Evolutionary conservation across 2,888 invertebrate species (phyloP).

Genomic region (Hypselothyrea guttata): DNA sequence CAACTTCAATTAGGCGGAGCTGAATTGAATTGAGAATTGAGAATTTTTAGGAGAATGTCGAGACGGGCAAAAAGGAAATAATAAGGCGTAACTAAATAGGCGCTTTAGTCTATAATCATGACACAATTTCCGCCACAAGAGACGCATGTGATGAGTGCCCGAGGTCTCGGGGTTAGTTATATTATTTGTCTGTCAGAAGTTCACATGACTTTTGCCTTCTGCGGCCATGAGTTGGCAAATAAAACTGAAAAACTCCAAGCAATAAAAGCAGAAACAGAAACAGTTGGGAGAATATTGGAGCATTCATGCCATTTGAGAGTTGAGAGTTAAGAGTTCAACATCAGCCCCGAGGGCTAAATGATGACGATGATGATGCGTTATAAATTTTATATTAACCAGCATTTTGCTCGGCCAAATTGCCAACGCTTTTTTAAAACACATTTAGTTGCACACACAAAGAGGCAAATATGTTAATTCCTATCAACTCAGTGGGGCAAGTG

Average conservation of each 20-base stretch:
- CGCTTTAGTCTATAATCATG: conserved; percentile 78
- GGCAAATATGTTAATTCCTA: conserved; percentile 53
- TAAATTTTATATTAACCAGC: conserved; percentile 72
- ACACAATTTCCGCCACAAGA: conserved; percentile 71
- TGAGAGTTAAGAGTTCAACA: conserved; percentile 62
- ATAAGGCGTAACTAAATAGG: conserved; percentile 77
- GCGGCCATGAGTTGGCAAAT: conserved; percentile 56
- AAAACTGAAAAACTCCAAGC: no score
- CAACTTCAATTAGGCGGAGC: conserved; percentile 67
- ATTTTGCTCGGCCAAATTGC: conserved; percentile 57
- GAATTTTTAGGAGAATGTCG: conserved; percentile 44
- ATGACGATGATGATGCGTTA: conserved; percentile 68
- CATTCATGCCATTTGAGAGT: conserved; percentile 61
- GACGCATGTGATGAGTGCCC: conserved; percentile 24
- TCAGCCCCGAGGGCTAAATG: conserved; percentile 55
- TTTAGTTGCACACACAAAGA: conserved; percentile 1
- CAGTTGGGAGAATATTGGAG: conserved; percentile 38
- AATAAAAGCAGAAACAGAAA: no score
- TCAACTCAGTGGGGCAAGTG: conserved; percentile 48
- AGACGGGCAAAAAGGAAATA: conserved; percentile 54
- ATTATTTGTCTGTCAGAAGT: conserved; percentile 56
- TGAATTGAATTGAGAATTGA: conserved; percentile 64
- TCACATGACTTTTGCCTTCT: conserved; percentile 64
- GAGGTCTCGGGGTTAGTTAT: conserved; percentile 7
- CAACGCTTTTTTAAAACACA: conserved; percentile 26